phyloP scores from a whole-genome alignment of 1,140 invertebrate species.

The Tetragnatha versicolor region DNA sequence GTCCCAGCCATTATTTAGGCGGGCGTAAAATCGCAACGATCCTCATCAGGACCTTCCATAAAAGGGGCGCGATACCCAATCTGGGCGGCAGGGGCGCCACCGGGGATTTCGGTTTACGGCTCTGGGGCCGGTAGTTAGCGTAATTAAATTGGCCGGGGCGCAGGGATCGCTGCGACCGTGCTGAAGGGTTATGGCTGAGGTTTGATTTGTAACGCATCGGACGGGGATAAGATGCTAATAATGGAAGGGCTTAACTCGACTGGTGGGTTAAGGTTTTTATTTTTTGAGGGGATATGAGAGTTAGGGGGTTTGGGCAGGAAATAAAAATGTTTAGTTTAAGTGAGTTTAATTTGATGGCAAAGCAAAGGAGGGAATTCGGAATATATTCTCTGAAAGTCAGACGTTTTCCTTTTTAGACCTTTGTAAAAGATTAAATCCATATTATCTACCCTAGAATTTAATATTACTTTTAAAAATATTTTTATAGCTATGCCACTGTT shows the following conservation, averaged over 20 bases:
- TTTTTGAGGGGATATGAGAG: background rate
- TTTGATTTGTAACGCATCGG: background rate
- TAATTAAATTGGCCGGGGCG: conserved; percentile 35
- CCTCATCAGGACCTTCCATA: conserved; percentile 31
- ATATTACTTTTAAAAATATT: too few relatives aligned
- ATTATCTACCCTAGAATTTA: too few relatives aligned
- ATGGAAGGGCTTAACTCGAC: background rate
- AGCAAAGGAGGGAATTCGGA: too few relatives aligned
- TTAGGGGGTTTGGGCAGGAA: too few relatives aligned
- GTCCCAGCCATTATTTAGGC: conserved; percentile 23
- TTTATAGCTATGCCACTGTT: too few relatives aligned
- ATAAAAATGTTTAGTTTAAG: too few relatives aligned
- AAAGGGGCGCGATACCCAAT: conserved; percentile 41
- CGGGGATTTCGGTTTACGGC: conserved; percentile 20
- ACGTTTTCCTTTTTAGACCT: too few relatives aligned
- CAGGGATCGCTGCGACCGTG: background rate
- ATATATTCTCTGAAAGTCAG: too few relatives aligned
- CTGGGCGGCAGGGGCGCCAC: conserved; percentile 13
- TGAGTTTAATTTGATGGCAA: too few relatives aligned
- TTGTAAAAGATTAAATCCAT: too few relatives aligned
- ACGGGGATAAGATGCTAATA: background rate
- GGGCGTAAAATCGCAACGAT: conserved; percentile 32
- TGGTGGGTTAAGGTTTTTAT: background rate
- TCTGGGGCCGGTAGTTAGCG: conserved; percentile 38
- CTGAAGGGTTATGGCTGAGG: background rate